Evolutionary conservation across 1,140 invertebrate species (phyloP).

Genomic region (Diabrotica virgifera): DNA sequence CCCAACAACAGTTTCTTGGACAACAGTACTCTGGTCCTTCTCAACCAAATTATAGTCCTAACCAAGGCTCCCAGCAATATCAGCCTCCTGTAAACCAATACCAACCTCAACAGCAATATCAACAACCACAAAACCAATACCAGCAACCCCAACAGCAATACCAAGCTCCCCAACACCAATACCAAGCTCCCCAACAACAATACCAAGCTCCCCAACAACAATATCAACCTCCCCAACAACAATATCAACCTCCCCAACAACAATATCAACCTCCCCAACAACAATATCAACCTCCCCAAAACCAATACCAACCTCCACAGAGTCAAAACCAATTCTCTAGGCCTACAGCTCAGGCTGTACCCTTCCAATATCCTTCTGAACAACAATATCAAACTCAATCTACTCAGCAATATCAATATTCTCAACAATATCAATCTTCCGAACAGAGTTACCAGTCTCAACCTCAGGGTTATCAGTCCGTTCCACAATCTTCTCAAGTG

Average conservation of each 20-base stretch:
- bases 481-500: background rate
- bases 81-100: constrained; percentile 24
- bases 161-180: constrained; percentile 13
- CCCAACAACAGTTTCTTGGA: constrained; percentile 12
- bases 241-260: constrained; percentile 22
- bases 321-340: constrained; percentile 28
- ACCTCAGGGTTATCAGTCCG: constrained; percentile 36
- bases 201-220: constrained; percentile 22
- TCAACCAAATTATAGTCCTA: constrained; percentile 32
- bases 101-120: constrained; percentile 36
- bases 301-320: constrained; percentile 33
- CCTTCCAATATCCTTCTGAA: constrained; percentile 30
- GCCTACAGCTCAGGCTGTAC: constrained; percentile 33
- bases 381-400: constrained; percentile 41
- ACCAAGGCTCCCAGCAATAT: constrained; percentile 10
- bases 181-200: constrained; percentile 18
- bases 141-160: constrained; percentile 34
- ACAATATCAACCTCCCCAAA: constrained; percentile 23
- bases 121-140: constrained; percentile 43
- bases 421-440: constrained; percentile 42
- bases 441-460: constrained; percentile 28
- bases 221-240: constrained; percentile 30
- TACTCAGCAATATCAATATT: constrained; percentile 15
- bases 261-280: constrained; percentile 34
- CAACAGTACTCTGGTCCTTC: constrained; percentile 45